These are phyloP conservation scores for Phodopus roborovskii DNA, from an alignment of 2,113 vertebrate species.

Conservation along the genomic window DNA sequence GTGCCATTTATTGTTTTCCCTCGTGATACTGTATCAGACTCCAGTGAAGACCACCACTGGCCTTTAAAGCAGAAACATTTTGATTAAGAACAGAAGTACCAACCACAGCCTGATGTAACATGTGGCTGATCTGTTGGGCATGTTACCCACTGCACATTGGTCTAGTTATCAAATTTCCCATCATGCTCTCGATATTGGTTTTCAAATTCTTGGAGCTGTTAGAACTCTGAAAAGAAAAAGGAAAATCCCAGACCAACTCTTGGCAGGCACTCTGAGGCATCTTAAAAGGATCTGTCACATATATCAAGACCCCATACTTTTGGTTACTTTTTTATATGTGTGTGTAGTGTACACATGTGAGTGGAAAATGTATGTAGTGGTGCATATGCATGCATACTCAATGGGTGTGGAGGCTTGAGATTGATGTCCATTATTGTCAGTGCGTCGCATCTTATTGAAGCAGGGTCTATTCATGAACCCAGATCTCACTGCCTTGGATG, in stretches of 20 bases:
- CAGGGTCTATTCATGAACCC: background rate
- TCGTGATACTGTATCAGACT: background rate
- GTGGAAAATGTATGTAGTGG: background rate
- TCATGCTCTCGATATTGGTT: slow-evolving; percentile 34
- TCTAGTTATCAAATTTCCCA: slow-evolving; percentile 60
- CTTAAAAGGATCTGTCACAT: background rate
- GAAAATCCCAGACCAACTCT: background rate
- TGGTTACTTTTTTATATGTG: background rate
- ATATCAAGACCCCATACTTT: background rate
- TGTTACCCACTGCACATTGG: slow-evolving; percentile 6
- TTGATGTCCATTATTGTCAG: no score
- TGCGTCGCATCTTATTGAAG: background rate
- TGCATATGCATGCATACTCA: no score
- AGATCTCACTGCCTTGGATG: background rate
- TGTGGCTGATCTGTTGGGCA: slow-evolving; percentile 2
- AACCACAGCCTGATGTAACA: slow-evolving; percentile 15
- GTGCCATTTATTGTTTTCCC: slow-evolving; percentile 23
- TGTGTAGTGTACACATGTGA: background rate
- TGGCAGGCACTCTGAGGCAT: background rate
- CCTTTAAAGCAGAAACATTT: slow-evolving; percentile 38
- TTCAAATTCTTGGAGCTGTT: slow-evolving; percentile 43
- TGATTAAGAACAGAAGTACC: slow-evolving; percentile 58
- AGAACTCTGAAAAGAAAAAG: slow-evolving; percentile 27
- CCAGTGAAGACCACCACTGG: background rate
- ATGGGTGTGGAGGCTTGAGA: background rate